Evolutionary conservation across 2,888 invertebrate genomes (phyloP).

Genomic region (Cheilosia impressa): DNA sequence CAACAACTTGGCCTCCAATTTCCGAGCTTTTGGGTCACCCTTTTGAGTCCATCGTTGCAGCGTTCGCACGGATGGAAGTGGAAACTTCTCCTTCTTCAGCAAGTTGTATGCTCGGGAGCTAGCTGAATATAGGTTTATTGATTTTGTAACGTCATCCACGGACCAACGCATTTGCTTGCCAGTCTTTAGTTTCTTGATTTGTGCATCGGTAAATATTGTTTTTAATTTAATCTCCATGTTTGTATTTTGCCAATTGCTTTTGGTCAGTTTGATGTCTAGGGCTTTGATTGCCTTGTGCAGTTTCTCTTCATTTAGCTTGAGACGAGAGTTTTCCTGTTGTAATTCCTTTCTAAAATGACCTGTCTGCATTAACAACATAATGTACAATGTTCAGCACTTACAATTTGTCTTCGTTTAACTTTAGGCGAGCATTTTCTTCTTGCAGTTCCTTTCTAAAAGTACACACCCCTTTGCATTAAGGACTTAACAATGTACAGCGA

Average conservation of each 20-base stretch:
- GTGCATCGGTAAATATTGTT: constrained; percentile 10
- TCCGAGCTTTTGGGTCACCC: background rate
- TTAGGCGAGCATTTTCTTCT: background rate
- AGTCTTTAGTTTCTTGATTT: constrained; percentile 17
- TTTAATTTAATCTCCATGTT: constrained; percentile 9
- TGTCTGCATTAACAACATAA: background rate
- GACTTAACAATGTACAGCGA: background rate
- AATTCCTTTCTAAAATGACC: constrained; percentile 2
- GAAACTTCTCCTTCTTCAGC: constrained; percentile 12
- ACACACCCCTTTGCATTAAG: background rate
- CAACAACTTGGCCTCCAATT: background rate
- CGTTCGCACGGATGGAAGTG: constrained; percentile 17
- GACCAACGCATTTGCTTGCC: constrained; percentile 28
- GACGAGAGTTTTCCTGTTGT: background rate
- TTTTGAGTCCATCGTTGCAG: constrained; percentile 27
- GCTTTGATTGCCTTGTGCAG: background rate
- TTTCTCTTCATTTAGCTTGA: constrained; percentile 10
- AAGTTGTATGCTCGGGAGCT: constrained; percentile 8
- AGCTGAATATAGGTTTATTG: constrained; percentile 1
- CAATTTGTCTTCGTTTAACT: background rate
- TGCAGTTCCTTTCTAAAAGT: constrained; percentile 11
- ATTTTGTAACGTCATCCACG: constrained; percentile 5
- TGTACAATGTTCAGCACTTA: background rate
- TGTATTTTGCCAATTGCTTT: constrained; percentile 9
- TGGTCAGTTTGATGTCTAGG: background rate